Conservation (phyloP, 2,797 vertebrate genomes). For the Adrianichthys oophorus region DNA sequence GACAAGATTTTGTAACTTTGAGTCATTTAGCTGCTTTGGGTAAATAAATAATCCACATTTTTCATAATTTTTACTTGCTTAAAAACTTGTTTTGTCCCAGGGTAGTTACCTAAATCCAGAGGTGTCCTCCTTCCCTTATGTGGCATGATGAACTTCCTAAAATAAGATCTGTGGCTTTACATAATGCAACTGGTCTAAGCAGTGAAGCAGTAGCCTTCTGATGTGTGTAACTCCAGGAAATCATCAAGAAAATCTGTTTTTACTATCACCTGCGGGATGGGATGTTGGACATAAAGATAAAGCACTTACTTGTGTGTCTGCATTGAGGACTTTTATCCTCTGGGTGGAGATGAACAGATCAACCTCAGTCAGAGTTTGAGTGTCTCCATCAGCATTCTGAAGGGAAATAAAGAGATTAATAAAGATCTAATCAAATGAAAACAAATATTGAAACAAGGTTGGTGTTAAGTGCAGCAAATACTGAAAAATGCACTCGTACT, state of each 20-base stretch:
- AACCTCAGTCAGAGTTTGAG: conserved; percentile 93
- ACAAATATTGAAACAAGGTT: conserved; percentile 14
- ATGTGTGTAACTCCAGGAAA: not conserved
- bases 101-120: conserved; percentile 1
- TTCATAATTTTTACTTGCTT: too few relatives aligned
- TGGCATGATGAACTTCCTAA: conserved; percentile 40
- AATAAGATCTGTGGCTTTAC: conserved; percentile 14
- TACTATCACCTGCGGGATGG: conserved; percentile 5
- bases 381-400: conserved; percentile 91
- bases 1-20: too few relatives aligned
- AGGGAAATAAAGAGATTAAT: conserved; percentile 37
- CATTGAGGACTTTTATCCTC: conserved; percentile 98
- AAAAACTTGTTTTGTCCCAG: not conserved
- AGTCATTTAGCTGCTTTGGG: too few relatives aligned
- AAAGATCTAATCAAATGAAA: conserved; percentile 10
- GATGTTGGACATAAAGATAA: not conserved
- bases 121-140: not conserved
- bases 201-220: conserved; percentile 30
- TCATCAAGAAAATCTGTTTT: conserved; percentile 6
- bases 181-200: conserved; percentile 21
- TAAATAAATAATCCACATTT: too few relatives aligned
- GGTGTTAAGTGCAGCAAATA: conserved; percentile 14
- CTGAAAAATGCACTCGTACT: conserved; percentile 39
- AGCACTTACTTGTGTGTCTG: conserved; percentile 91
- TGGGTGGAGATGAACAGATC: conserved; percentile 99